Percentiles rank a stretch among this genome's conserved stretches.
Conservation (phyloP, 1,140 invertebrate species). For the Mercenaria mercenaria region DNA sequence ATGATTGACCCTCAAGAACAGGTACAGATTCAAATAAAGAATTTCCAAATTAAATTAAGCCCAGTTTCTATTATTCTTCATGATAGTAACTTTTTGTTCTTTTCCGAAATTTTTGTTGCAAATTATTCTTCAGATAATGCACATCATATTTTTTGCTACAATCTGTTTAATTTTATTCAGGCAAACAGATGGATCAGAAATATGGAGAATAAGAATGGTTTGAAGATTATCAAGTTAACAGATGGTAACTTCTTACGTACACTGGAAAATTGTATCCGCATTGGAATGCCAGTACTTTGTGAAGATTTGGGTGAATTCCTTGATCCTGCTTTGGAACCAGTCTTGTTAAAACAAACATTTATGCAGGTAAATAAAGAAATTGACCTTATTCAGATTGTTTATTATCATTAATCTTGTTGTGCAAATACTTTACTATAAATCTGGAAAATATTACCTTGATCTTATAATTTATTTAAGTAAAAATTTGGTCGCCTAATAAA, state of each 20-base stretch:
- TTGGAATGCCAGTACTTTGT: conserved; percentile 85
- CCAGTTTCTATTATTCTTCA: too few species aligned
- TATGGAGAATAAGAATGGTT: conserved; percentile 91
- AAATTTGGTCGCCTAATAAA: too few species aligned
- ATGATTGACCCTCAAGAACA: conserved; percentile 97
- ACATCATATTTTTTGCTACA: too few species aligned
- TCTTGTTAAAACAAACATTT: conserved; percentile 86
- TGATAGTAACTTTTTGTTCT: too few species aligned
- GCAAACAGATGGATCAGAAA: conserved; percentile 95
- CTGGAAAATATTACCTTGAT: too few species aligned
- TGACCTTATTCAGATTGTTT: background rate
- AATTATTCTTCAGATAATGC: too few species aligned
- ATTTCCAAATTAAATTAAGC: too few species aligned
- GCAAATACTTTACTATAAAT: too few species aligned
- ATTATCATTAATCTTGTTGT: background rate
- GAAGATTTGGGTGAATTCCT: conserved; percentile 86
- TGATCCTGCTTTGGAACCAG: conserved; percentile 86
- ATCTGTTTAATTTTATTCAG: conserved; percentile 82
- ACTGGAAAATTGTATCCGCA: conserved; percentile 85
- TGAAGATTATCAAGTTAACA: conserved; percentile 92
- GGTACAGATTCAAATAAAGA: too few species aligned
- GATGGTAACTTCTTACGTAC: conserved; percentile 87
- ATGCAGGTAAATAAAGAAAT: conserved; percentile 86
- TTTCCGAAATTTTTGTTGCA: too few species aligned
- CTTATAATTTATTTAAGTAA: too few species aligned